phyloP scores from a whole-genome alignment of 2,113 vertebrate genomes.

The Aegotheles bennettii region DNA sequence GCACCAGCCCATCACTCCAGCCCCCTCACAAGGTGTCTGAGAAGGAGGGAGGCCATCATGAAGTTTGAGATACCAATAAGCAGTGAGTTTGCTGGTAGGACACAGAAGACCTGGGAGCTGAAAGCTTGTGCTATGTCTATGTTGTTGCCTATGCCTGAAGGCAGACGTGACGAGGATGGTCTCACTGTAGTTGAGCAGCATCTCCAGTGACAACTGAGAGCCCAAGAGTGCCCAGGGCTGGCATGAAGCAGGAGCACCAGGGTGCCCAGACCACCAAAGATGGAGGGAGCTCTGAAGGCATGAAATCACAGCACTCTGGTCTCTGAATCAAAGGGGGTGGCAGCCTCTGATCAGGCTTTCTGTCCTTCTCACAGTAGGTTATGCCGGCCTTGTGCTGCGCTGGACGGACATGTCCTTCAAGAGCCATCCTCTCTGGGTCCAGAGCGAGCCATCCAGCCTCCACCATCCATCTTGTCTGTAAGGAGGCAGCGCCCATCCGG shows the following conservation, averaged over 20 bases:
- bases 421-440: background rate
- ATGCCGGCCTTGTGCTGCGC: accelerated
- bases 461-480: background rate
- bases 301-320: background rate
- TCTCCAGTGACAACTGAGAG: background rate
- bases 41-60: background rate
- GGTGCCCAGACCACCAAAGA: background rate
- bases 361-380: background rate
- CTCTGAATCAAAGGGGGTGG: background rate
- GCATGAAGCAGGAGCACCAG: background rate
- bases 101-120: background rate
- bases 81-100: background rate
- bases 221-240: background rate
- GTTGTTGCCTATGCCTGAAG: background rate
- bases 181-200: background rate
- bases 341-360: background rate
- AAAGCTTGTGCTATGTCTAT: background rate
- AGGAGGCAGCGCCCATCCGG: background rate
- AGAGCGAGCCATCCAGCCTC: background rate
- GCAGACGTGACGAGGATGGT: background rate
- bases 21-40: background rate
- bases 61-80: background rate
- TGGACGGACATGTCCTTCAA: background rate
- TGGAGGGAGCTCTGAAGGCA: accelerated
- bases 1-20: background rate